These are phyloP conservation scores for Lateolabrax maculatus DNA, from an alignment of 2,797 vertebrate species.

Conservation along the genomic window DNA sequence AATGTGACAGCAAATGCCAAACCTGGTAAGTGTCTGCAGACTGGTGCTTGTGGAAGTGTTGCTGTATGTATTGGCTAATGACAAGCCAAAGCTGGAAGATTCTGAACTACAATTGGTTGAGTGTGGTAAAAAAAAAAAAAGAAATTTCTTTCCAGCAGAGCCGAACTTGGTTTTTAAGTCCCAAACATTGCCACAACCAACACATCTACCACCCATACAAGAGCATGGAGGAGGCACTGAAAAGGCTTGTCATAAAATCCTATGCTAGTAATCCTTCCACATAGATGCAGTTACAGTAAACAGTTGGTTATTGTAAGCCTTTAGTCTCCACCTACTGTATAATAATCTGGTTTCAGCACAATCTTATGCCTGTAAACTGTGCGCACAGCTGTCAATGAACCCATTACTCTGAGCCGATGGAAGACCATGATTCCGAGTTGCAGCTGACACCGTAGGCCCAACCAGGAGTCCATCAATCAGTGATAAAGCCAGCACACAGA, in stretches of 20 bases:
- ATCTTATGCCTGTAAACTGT: constrained; percentile 16
- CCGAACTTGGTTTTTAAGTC: background rate
- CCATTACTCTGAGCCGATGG: background rate
- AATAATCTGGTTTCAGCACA: constrained; percentile 21
- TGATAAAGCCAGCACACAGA: constrained; percentile 34
- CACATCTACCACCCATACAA: no score
- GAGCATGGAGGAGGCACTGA: background rate
- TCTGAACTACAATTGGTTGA: background rate
- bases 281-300: background rate
- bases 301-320: background rate
- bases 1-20: constrained; percentile 44
- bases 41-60: constrained; percentile 1
- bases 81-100: background rate
- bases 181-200: background rate
- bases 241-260: background rate
- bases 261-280: background rate
- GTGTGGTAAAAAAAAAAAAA: no score
- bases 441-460: constrained; percentile 41
- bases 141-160: no score
- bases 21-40: constrained; percentile 29
- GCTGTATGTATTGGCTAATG: background rate
- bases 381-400: constrained; percentile 25
- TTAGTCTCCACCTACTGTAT: background rate
- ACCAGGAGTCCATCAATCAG: constrained; percentile 36
- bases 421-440: constrained; percentile 22